Percentiles rank a stretch among this genome's conserved stretches.
Conservation (phyloP, 2,888 invertebrate genomes). For the Pycnomerus fuliginosus region DNA sequence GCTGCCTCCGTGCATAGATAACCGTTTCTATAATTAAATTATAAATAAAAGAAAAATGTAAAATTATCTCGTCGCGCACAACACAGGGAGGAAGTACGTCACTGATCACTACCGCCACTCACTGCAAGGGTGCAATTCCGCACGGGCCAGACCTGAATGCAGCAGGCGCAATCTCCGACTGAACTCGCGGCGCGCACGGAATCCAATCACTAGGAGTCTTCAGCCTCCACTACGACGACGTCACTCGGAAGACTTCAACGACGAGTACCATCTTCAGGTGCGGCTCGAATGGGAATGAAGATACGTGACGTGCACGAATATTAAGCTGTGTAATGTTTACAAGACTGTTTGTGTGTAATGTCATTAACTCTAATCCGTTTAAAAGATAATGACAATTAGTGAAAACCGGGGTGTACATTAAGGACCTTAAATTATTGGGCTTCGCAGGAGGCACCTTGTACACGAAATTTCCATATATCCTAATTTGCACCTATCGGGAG, state of each 20-base stretch:
- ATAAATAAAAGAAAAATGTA: slow-evolving; percentile 6
- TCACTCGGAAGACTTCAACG: slow-evolving; percentile 12
- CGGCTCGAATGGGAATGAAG: slow-evolving; percentile 2
- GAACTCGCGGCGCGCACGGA: slow-evolving; percentile 10
- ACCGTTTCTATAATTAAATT: slow-evolving; percentile 16
- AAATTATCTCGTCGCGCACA: slow-evolving; percentile 3
- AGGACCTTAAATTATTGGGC: too few relatives aligned
- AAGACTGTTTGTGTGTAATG: slow-evolving; percentile 21
- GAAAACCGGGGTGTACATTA: too few relatives aligned
- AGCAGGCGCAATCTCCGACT: slow-evolving; percentile 8
- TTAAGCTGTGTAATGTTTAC: slow-evolving; percentile 20
- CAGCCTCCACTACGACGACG: too few relatives aligned
- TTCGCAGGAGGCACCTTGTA: too few relatives aligned
- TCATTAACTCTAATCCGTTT: slow-evolving; percentile 24
- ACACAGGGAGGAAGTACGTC: slow-evolving; percentile 9
- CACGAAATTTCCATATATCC: too few relatives aligned
- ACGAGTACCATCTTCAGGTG: too few relatives aligned
- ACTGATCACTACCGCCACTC: not conserved
- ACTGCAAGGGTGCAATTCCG: slow-evolving; percentile 4
- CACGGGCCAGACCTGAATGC: slow-evolving; percentile 9
- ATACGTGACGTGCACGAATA: slow-evolving; percentile 20
- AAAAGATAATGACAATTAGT: slow-evolving; percentile 13
- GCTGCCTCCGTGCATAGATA: slow-evolving; percentile 14
- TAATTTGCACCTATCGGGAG: too few relatives aligned
- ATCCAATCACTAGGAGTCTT: too few relatives aligned